Conservation (phyloP, 2,113 vertebrate genomes). For the Lophius piscatorius region DNA sequence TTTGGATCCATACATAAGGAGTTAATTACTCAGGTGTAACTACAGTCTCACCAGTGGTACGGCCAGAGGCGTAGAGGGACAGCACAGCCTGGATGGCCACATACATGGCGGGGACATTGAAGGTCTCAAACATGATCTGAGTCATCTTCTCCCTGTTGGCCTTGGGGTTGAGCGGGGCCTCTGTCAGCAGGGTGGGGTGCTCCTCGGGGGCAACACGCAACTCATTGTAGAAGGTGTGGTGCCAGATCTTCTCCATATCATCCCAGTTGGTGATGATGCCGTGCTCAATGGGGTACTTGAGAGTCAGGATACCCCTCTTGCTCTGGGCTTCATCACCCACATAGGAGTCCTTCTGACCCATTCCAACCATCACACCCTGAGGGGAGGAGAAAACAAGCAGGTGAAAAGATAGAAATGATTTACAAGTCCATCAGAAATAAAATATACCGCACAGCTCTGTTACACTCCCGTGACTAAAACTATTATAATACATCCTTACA, state of each 20-base stretch:
- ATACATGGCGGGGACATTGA: slow-evolving; percentile 99
- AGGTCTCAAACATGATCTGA: slow-evolving; percentile 99
- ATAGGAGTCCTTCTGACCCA: slow-evolving; percentile 97
- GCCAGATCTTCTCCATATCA: slow-evolving; percentile 99
- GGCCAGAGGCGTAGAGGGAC: slow-evolving; percentile 94
- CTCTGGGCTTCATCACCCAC: slow-evolving; percentile 97
- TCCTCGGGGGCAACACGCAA: slow-evolving; percentile 95
- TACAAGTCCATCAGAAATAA: too few species aligned
- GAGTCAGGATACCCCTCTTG: slow-evolving; percentile 96
- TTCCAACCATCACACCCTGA: slow-evolving; percentile 96
- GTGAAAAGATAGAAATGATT: too few species aligned
- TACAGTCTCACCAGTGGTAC: slow-evolving; percentile 90
- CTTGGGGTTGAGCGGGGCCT: slow-evolving; percentile 97
- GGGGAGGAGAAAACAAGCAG: not conserved
- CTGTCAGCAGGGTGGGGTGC: slow-evolving; percentile 94
- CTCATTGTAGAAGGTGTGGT: slow-evolving; percentile 98
- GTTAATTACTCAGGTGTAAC: too few species aligned
- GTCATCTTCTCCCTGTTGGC: slow-evolving; percentile 99
- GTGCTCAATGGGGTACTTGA: slow-evolving; percentile 98
- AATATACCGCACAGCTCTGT: too few species aligned
- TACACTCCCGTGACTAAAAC: too few species aligned
- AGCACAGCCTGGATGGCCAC: slow-evolving; percentile 99
- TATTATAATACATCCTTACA: too few species aligned
- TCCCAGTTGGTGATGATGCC: slow-evolving; percentile 99
- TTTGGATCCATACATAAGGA: too few species aligned